Base-by-base conservation (phyloP, 2,888 invertebrate genomes). In the Volucella inanis region DNA sequence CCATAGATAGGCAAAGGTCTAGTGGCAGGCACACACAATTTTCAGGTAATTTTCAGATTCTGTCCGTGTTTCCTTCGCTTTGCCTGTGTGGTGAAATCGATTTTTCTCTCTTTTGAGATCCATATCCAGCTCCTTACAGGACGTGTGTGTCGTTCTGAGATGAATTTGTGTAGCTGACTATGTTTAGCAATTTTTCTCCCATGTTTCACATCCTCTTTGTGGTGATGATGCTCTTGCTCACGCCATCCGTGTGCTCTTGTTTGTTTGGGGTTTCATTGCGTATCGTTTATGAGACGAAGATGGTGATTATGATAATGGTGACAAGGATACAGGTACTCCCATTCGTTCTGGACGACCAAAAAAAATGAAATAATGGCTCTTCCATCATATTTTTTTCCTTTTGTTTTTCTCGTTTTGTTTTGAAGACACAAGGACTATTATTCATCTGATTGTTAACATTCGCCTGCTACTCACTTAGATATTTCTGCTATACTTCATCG, bases 41-140 rank as follows among this genome's bases (percentile, higher is more conserved):
- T 77, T 76, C 81, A 85, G 85, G 85, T 85, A 85, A 85, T 81
- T 81, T 77, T 57, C 12, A 75, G 68, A 64, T 74, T 55, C 72
- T 61, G 55, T 81, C 49, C 38, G 50, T 76, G 12, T 22, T 67
- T 55, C 65, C 31, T 71, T 38, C 59, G 3, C 9, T 41, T 14
- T 65, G 54, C 39, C 71, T 55, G 54, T 31, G 31, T 71, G 18
- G 64, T 75, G 79, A 50, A 80, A 84, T 84, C 79, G 84, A 84
- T 84, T 84, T 75, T 79, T 18, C 71, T 15, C 67, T 61, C 15
- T 57, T 49, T 41, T 10, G 31, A 31, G 31, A 31, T 39, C 0
- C 39, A 2, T 22, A 39, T 70, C 54, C 18, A 4, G 22, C 22
- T 47, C 11, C 61, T 39, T 31, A 47, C 18, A 18, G 18, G 31